These are phyloP conservation scores for Gambusia holbrooki DNA, from an alignment of 2,113 vertebrate genomes.

Conservation along the genomic window DNA sequence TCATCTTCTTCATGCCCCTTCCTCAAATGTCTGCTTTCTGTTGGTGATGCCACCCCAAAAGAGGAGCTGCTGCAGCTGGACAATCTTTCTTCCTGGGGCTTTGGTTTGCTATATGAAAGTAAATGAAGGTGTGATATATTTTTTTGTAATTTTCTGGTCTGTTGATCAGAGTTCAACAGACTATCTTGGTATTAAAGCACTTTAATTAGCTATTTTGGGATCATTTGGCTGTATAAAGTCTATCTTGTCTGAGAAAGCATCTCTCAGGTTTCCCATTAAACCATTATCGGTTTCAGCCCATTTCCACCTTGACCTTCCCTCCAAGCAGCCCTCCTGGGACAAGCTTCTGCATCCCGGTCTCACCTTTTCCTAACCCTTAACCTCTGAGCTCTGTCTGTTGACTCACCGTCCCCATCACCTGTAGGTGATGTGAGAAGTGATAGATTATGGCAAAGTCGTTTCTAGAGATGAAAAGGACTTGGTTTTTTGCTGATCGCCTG, in stretches of 20 bases:
- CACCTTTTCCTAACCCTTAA: constrained; percentile 56
- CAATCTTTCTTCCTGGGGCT: neutral
- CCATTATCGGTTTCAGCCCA: constrained; percentile 16
- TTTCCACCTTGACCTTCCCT: constrained; percentile 20
- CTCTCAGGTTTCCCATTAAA: neutral
- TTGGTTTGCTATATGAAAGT: neutral
- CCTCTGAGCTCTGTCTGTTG: constrained; percentile 44
- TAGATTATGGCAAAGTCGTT: constrained; percentile 4
- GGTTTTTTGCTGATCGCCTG: neutral
- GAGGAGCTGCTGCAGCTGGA: neutral
- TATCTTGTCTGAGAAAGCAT: neutral
- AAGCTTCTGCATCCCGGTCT: constrained; percentile 38
- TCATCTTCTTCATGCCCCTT: neutral
- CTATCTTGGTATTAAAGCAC: neutral
- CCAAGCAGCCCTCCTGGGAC: constrained; percentile 62
- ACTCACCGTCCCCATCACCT: constrained; percentile 26
- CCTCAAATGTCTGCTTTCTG: neutral
- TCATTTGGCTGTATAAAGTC: neutral
- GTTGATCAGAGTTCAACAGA: neutral
- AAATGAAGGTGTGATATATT: neutral
- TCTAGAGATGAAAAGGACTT: constrained; percentile 14
- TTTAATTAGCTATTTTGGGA: neutral
- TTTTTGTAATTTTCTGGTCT: neutral
- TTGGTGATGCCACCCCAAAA: neutral
- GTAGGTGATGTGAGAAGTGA: constrained; percentile 13